phyloP scores from a whole-genome alignment of 1,140 invertebrate species.

The Hesperophylax magnus region DNA sequence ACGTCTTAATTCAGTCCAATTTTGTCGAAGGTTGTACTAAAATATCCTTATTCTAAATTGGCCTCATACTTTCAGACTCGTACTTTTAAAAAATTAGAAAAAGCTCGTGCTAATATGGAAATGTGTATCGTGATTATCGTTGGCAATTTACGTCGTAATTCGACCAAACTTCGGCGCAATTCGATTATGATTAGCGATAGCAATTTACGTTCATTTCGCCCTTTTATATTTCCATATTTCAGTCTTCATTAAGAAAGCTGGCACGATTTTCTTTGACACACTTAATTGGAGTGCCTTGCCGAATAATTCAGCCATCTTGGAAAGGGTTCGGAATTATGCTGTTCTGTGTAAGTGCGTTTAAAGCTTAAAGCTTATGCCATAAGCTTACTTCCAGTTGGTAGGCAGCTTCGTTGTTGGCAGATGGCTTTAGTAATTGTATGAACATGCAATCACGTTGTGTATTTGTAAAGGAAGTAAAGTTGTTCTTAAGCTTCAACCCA shows the following conservation, averaged over 20 bases:
- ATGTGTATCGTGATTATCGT: conserved; percentile 19
- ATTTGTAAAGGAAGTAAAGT: too few relatives aligned
- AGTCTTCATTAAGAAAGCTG: neutral
- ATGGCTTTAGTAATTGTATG: too few relatives aligned
- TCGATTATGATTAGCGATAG: conserved; percentile 40
- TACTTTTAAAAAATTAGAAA: neutral
- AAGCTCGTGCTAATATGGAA: conserved; percentile 13
- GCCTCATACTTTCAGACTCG: too few relatives aligned
- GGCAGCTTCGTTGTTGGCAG: too few relatives aligned
- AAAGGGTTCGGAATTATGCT: too few relatives aligned
- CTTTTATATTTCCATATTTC: conserved; percentile 42
- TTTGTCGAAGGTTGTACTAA: neutral
- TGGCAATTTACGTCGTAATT: conserved; percentile 33
- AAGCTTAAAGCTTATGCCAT: too few relatives aligned
- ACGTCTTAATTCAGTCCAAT: too few relatives aligned
- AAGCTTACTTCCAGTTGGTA: too few relatives aligned
- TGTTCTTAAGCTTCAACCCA: too few relatives aligned
- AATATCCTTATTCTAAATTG: neutral
- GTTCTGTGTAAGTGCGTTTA: too few relatives aligned
- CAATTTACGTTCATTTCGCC: conserved; percentile 27
- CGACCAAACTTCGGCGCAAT: conserved; percentile 37
- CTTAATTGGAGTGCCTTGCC: conserved; percentile 10
- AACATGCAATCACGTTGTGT: too few relatives aligned
- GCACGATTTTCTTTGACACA: conserved; percentile 32
- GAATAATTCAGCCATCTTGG: too few relatives aligned